Evolutionary conservation across 2,113 vertebrate genomes (phyloP), one percentile per base, ranked within the genome.

Genomic region (Ciconia stormi): DNA sequence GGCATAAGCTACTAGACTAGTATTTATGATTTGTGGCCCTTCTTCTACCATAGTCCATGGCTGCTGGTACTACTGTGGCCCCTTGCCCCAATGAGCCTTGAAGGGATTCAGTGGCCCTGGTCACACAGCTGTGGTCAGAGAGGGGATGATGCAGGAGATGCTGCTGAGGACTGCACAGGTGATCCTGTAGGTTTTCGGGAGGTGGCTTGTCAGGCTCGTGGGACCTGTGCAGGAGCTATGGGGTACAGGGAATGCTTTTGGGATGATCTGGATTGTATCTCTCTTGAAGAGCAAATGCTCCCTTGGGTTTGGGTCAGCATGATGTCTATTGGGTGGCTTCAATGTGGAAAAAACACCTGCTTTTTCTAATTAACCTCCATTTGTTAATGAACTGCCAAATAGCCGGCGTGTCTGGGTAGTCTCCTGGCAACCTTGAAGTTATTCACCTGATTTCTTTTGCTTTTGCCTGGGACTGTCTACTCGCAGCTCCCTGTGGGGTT

Each of bases 401-500:
- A 87, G 34, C 38, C 36, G 71, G 14, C 3, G 16, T 93, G 82
- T 89, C 86, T 71, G 62, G 13, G 65, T 72, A 82, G 86, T 95
- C 74, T 95, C 80, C 77, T 65, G 80, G 89, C 80, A 93, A 90
- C 59, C 67, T 87, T 61, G 50, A 55, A 88, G 63, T 83, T 58
- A 87, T 82, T 92, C 65, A 80, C 70, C 53, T 69, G 86, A 63
- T 81, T 93, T 81, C 47, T 94, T 94, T 90, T 76, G 55, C 59
- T 87, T 71, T 87, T 8, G 8, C 44, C 22, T 91, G 56, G 36
- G 29, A 42, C 62, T 65, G n/a, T 11, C 70, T 71, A 36, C 40
- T 82, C 30, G 13, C 21, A 58, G 14, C 16, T 79, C 18, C 61
- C 74, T 0, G 1, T 26, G 86, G 36, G 56, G 14, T 22, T 72